These are phyloP conservation scores for Macaria liturata DNA, from an alignment of 2,888 invertebrate species.

Conservation along the genomic window DNA sequence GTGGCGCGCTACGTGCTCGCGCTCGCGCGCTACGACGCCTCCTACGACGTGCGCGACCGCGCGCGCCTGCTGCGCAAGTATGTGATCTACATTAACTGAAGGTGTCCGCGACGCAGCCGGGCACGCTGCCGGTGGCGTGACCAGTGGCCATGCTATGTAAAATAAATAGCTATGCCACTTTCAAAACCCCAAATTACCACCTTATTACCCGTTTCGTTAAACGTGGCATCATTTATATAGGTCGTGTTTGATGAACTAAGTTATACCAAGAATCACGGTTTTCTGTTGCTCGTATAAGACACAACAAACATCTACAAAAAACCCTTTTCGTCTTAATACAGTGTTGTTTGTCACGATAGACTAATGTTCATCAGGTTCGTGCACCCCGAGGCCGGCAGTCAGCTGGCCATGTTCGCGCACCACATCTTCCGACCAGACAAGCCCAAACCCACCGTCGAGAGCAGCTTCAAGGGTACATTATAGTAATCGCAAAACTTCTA, in stretches of 20 bases:
- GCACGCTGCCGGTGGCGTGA: conserved; percentile 93
- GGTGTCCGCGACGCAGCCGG: conserved; percentile 93
- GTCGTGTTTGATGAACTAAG: too few relatives aligned
- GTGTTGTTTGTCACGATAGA: too few relatives aligned
- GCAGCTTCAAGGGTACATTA: conserved; percentile 93
- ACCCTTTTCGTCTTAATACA: too few relatives aligned
- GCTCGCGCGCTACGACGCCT: conserved; percentile 97
- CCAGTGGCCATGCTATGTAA: too few relatives aligned
- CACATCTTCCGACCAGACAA: conserved; percentile 95
- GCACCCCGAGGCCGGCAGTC: conserved; percentile 45
- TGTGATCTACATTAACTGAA: conserved; percentile 79
- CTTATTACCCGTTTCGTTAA: too few relatives aligned
- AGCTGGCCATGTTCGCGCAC: conserved; percentile 87
- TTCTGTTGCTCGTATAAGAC: too few relatives aligned
- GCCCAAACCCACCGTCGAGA: conserved; percentile 95
- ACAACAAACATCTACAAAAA: too few relatives aligned
- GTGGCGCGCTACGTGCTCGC: conserved; percentile 97
- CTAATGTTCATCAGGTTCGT: conserved; percentile 37
- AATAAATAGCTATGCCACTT: too few relatives aligned
- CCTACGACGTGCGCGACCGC: conserved; percentile 98
- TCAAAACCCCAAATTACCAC: too few relatives aligned
- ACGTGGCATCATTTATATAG: too few relatives aligned
- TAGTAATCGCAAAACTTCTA: too few relatives aligned
- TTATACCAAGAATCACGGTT: too few relatives aligned
- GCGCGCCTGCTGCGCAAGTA: conserved; percentile 92